Evolutionary conservation across 1,140 invertebrate species (phyloP).

Genomic region (Cepaea nemoralis): DNA sequence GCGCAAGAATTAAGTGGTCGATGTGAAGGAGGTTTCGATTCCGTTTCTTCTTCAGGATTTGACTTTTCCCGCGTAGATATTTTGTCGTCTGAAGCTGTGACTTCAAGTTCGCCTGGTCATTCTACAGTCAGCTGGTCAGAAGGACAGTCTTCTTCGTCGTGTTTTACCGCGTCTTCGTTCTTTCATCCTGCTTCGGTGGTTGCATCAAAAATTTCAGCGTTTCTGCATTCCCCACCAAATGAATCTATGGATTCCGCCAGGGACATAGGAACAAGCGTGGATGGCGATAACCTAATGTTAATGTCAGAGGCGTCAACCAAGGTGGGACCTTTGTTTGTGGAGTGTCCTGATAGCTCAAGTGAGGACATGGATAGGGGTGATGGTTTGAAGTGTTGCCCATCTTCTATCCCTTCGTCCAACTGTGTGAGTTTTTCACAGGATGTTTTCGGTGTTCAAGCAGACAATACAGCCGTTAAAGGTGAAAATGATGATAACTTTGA

Average conservation of each 20-base stretch:
- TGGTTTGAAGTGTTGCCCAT: background rate
- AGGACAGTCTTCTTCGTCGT: background rate
- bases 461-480: too few species aligned
- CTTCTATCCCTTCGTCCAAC: too few species aligned
- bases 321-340: background rate
- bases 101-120: background rate
- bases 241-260: conserved; percentile 9
- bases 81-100: background rate
- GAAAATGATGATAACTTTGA: too few species aligned
- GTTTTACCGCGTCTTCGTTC: background rate
- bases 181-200: conserved; percentile 5
- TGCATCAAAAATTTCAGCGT: conserved; percentile 12
- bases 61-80: background rate
- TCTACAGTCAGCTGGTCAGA: background rate
- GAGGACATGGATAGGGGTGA: conserved; percentile 27
- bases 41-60: background rate
- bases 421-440: too few species aligned
- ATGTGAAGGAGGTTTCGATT: background rate
- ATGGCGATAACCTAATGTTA: conserved; percentile 24
- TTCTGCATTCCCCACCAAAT: conserved; percentile 35
- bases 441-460: too few species aligned
- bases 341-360: conserved; percentile 22
- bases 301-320: background rate
- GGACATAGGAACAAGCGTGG: conserved; percentile 18
- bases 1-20: conserved; percentile 12